phyloP scores from a whole-genome alignment of 2,888 invertebrate genomes.

The Euzetes globulus region DNA sequence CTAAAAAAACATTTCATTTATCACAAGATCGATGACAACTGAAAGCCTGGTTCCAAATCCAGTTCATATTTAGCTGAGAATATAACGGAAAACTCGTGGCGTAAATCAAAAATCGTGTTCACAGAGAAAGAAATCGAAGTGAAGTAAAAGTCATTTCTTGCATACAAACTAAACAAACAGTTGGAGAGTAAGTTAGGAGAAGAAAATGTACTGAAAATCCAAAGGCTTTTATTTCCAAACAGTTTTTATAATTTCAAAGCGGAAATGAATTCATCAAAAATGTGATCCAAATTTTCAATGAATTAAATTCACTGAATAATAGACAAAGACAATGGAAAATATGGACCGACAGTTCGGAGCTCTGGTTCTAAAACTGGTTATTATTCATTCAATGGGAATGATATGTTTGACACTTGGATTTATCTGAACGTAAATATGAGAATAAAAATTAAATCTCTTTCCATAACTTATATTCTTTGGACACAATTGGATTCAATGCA shows the following conservation, averaged over 20 bases:
- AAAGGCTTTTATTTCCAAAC: no score
- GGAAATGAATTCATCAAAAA: slow-evolving; percentile 17
- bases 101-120: not conserved
- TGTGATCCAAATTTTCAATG: not conserved
- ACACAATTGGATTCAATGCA: not conserved
- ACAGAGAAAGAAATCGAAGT: not conserved
- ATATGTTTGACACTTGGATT: slow-evolving; percentile 15
- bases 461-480: not conserved
- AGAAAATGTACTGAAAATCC: not conserved
- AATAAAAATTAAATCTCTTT: not conserved
- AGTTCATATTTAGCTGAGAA: not conserved
- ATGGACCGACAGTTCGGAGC: not conserved
- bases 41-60: not conserved
- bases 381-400: not conserved
- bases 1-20: not conserved
- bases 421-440: not conserved
- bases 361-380: not conserved
- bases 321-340: not conserved
- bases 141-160: not conserved
- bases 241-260: slow-evolving; percentile 10
- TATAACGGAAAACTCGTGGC: not conserved
- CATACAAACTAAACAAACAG: not conserved
- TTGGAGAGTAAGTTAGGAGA: not conserved
- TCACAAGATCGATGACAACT: not conserved
- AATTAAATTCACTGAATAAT: not conserved